phyloP scores from a whole-genome alignment of 2,113 vertebrate genomes.

The Oryzias melastigma region DNA sequence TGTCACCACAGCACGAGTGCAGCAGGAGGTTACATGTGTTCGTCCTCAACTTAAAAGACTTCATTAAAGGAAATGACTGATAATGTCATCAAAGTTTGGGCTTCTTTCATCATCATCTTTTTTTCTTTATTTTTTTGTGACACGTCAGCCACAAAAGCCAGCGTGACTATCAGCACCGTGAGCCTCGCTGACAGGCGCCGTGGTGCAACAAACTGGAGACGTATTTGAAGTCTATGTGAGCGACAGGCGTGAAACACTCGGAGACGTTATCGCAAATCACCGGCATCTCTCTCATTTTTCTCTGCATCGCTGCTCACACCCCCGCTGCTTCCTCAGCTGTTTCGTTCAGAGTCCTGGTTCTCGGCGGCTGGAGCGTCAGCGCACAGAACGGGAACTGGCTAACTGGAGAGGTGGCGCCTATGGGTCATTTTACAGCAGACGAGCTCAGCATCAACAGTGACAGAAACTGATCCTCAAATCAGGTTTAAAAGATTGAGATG shows the following conservation, averaged over 20 bases:
- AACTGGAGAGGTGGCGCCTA: too few relatives aligned
- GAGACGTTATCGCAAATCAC: constrained; percentile 32
- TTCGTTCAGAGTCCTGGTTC: not conserved
- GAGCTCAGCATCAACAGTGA: too few relatives aligned
- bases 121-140: not conserved
- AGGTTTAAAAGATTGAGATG: too few relatives aligned
- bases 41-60: constrained; percentile 12
- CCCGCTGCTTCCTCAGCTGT: not conserved
- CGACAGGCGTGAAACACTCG: constrained; percentile 31
- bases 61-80: constrained; percentile 56
- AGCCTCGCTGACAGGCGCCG: not conserved
- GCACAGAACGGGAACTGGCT: not conserved
- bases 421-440: too few relatives aligned
- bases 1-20: not conserved
- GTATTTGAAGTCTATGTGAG: constrained; percentile 28
- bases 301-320: not conserved
- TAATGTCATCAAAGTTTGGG: constrained; percentile 59
- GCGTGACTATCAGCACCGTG: constrained; percentile 36
- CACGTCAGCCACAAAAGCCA: constrained; percentile 19
- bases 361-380: not conserved
- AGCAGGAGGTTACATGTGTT: not conserved
- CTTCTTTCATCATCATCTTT: constrained; percentile 46
- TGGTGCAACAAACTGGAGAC: constrained; percentile 1
- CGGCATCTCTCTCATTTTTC: constrained; percentile 12
- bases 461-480: too few relatives aligned